Evolutionary conservation across 2,113 vertebrate genomes (phyloP).

Genomic region (Motacilla tschutschensis): DNA sequence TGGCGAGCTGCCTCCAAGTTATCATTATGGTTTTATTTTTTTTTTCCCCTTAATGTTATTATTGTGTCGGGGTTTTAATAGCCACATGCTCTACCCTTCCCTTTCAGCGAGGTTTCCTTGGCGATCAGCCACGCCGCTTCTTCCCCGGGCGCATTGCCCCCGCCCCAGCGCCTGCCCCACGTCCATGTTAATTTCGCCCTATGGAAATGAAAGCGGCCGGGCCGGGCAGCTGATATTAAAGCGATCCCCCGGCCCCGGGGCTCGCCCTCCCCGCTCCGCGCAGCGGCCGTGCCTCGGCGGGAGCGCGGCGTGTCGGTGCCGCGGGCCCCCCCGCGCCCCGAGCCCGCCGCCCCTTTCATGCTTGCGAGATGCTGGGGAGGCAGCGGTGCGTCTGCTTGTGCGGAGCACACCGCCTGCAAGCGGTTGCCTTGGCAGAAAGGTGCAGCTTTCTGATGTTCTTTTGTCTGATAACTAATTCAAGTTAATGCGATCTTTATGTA

Average conservation of each 20-base stretch:
- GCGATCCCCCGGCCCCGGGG: background rate
- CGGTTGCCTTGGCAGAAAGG: conserved; percentile 72
- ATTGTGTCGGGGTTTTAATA: conserved; percentile 12
- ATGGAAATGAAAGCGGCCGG: conserved; percentile 14
- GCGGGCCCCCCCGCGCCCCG: background rate
- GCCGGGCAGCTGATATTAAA: conserved; percentile 30
- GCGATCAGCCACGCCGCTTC: conserved; percentile 42
- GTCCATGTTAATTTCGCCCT: conserved; percentile 7
- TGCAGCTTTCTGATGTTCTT: conserved; percentile 75
- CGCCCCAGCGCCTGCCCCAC: conserved; percentile 21
- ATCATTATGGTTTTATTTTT: conserved; percentile 28
- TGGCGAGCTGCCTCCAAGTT: conserved; percentile 30
- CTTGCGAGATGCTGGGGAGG: background rate
- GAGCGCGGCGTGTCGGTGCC: background rate
- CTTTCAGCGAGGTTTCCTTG: conserved; percentile 40
- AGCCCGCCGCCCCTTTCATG: background rate
- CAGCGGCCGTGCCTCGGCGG: background rate
- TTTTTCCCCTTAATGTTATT: background rate
- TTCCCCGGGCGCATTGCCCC: conserved; percentile 2
- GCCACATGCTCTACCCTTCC: conserved; percentile 24
- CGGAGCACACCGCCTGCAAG: conserved; percentile 33
- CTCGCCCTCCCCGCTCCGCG: background rate
- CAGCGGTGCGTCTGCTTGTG: conserved; percentile 19
- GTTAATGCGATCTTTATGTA: conserved; percentile 87
- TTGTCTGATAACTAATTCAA: conserved; percentile 88